phyloP scores from a whole-genome alignment of 1,140 invertebrate species.

The Aethina tumida region DNA sequence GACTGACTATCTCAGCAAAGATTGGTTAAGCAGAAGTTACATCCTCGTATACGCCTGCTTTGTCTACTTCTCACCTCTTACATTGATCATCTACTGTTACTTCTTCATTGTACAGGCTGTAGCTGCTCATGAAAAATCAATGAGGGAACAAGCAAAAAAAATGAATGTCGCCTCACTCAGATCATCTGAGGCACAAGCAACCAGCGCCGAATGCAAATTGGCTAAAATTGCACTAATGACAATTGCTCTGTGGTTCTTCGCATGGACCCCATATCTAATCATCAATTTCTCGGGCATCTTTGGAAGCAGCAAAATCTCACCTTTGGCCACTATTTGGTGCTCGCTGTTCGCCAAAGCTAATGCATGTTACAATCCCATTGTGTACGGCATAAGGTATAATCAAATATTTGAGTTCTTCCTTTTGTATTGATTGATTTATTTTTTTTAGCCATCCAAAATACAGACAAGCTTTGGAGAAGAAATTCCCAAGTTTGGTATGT shows the following conservation, averaged over 20 bases:
- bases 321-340: constrained; percentile 67
- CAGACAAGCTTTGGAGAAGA: constrained; percentile 56
- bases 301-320: constrained; percentile 51
- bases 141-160: constrained; percentile 76
- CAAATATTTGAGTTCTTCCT: neutral
- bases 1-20: constrained; percentile 67
- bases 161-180: constrained; percentile 74
- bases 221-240: constrained; percentile 76
- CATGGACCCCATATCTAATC: constrained; percentile 75
- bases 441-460: constrained; percentile 64
- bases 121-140: constrained; percentile 66
- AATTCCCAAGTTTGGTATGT: constrained; percentile 59
- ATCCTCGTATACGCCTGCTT: constrained; percentile 60
- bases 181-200: constrained; percentile 52
- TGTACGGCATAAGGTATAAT: constrained; percentile 74
- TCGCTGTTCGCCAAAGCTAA: constrained; percentile 70
- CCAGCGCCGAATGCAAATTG: constrained; percentile 63
- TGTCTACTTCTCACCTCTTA: constrained; percentile 60
- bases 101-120: constrained; percentile 71
- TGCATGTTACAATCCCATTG: constrained; percentile 72
- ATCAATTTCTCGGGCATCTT: constrained; percentile 72
- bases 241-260: constrained; percentile 72
- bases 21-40: constrained; percentile 55
- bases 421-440: constrained; percentile 2
- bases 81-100: constrained; percentile 67